A percentile compares a stretch with the other conserved stretches of the same genome.
These are phyloP conservation scores for Stegophylla sp. DNA, from an alignment of 2,888 invertebrate genomes.

Conservation along the genomic window DNA sequence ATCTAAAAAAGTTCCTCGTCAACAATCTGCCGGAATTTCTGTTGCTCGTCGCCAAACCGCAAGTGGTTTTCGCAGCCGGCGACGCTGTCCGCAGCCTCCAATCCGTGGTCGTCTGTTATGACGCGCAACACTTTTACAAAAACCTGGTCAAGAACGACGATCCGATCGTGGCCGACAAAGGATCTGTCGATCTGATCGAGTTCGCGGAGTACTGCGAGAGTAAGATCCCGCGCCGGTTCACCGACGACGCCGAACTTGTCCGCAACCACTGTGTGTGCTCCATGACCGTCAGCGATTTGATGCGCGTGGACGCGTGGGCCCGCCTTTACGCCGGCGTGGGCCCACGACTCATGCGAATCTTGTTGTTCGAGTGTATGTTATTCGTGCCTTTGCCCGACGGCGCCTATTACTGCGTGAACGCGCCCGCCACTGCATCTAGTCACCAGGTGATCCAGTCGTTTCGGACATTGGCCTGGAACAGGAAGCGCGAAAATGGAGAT, in stretches of 20 bases:
- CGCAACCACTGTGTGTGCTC: background rate
- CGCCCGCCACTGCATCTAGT: constrained; percentile 6
- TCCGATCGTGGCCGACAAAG: background rate
- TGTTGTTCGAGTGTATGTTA: constrained; percentile 41
- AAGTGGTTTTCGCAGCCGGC: background rate
- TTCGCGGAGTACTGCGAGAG: constrained; percentile 34
- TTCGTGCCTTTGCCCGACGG: constrained; percentile 20
- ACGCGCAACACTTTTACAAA: constrained; percentile 27
- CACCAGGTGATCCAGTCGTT: constrained; percentile 35
- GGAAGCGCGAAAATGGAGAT: background rate
- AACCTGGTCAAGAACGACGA: background rate
- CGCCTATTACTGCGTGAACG: constrained; percentile 29
- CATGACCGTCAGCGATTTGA: constrained; percentile 41
- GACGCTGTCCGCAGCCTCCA: background rate
- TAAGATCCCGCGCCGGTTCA: background rate
- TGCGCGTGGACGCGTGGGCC: constrained; percentile 24
- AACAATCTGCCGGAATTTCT: constrained; percentile 36
- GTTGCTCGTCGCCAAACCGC: background rate
- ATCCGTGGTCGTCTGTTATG: constrained; percentile 25
- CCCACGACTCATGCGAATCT: background rate
- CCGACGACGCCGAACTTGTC: background rate
- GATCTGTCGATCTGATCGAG: background rate
- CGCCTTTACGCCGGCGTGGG: constrained; percentile 15
- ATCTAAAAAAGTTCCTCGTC: background rate
- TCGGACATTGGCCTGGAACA: background rate